These are phyloP conservation scores for Poliocrania exsul DNA, from an alignment of 2,797 vertebrate genomes.

Conservation along the genomic window DNA sequence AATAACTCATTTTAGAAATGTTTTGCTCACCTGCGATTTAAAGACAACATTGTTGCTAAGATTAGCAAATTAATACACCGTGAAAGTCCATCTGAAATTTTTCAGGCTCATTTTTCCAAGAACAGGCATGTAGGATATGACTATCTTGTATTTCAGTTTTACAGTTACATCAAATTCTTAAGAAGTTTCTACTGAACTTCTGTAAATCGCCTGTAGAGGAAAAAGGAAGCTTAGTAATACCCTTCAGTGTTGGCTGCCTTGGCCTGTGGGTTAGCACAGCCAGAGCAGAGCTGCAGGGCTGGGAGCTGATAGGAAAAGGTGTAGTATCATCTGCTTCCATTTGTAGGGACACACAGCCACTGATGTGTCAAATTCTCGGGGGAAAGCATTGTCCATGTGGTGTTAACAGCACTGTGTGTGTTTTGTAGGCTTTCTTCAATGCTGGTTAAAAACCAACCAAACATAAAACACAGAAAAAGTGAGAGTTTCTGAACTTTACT, in stretches of 20 bases:
- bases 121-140: not conserved
- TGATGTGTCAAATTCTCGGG: not conserved
- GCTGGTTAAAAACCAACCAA: not conserved
- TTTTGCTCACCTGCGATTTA: not conserved
- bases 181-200: not conserved
- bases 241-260: not conserved
- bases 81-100: not conserved
- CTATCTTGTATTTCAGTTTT: not conserved
- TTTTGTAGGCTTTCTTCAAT: not conserved
- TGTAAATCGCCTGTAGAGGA: not conserved
- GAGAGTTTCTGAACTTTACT: not conserved
- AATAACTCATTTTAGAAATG: not conserved
- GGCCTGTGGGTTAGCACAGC: not conserved
- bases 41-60: not conserved
- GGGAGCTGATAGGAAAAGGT: not conserved
- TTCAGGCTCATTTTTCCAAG: not conserved
- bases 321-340: not conserved
- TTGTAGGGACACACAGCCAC: not conserved
- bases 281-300: not conserved
- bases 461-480: not conserved
- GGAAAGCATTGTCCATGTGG: not conserved
- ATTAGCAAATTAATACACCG: rapidly evolving
- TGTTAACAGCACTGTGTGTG: not conserved
- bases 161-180: not conserved
- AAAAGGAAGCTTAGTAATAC: not conserved